Conservation (phyloP, 2,888 invertebrate species). For the Xylota segnis region DNA sequence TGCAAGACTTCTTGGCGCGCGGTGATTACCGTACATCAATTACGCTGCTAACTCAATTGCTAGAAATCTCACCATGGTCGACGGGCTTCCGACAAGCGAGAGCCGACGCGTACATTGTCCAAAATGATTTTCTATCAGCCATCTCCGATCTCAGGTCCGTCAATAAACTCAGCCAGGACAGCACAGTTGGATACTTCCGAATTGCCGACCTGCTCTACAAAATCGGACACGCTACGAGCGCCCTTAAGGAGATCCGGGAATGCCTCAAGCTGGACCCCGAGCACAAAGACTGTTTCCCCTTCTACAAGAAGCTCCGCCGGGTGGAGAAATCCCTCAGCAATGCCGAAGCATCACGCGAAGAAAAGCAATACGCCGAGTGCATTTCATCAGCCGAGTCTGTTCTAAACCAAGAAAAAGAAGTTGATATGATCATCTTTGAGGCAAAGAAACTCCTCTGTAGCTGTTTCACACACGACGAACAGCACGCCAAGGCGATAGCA, state of each 20-base stretch:
- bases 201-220: slow-evolving; percentile 94
- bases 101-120: slow-evolving; percentile 92
- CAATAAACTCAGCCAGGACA: slow-evolving; percentile 96
- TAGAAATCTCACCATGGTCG: slow-evolving; percentile 96
- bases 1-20: slow-evolving; percentile 87
- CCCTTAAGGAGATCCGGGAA: slow-evolving; percentile 96
- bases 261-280: slow-evolving; percentile 99
- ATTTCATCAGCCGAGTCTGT: slow-evolving; percentile 88
- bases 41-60: slow-evolving; percentile 87
- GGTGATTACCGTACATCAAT: slow-evolving; percentile 87
- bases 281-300: slow-evolving; percentile 97
- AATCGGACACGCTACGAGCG: slow-evolving; percentile 95
- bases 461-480: slow-evolving; percentile 90
- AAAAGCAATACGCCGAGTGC: slow-evolving; percentile 89
- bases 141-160: slow-evolving; percentile 95
- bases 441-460: slow-evolving; percentile 92
- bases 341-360: slow-evolving; percentile 87
- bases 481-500: slow-evolving; percentile 89
- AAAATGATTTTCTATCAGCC: slow-evolving; percentile 93
- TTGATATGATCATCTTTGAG: slow-evolving; percentile 89
- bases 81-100: slow-evolving; percentile 92
- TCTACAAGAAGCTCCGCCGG: slow-evolving; percentile 98
- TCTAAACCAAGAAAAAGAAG: slow-evolving; percentile 89
- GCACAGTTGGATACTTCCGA: slow-evolving; percentile 89
- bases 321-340: slow-evolving; percentile 91